phyloP scores from a whole-genome alignment of 2,888 invertebrate genomes.

The Hirtodrosophila trivittata region DNA sequence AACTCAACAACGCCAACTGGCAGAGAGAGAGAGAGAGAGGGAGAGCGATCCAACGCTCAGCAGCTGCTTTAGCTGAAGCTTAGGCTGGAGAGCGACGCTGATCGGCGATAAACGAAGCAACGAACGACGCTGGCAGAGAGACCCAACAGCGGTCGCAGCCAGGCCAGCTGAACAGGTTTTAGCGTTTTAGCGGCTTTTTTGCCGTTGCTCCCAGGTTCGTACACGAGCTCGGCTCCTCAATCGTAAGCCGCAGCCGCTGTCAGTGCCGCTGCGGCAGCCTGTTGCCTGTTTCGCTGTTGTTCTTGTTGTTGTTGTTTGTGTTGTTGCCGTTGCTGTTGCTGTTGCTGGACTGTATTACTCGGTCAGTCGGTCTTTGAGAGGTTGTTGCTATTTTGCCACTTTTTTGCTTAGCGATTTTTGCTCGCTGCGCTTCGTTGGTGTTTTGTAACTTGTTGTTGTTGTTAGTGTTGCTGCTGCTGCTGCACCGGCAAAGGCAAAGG shows the following conservation, averaged over 20 bases:
- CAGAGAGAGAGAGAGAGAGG: slow-evolving; percentile 8
- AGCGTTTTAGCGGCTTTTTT: slow-evolving; percentile 72
- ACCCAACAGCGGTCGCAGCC: slow-evolving; percentile 36
- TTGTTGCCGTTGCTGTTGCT: slow-evolving; percentile 35
- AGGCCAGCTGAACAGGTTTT: slow-evolving; percentile 68
- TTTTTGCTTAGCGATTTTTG: slow-evolving; percentile 61
- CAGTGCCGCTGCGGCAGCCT: slow-evolving; percentile 36
- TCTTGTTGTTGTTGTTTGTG: slow-evolving; percentile 39
- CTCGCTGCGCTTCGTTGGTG: slow-evolving; percentile 61
- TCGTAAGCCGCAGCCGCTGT: slow-evolving; percentile 42
- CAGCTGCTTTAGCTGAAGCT: slow-evolving; percentile 8
- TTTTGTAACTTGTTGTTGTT: slow-evolving; percentile 68
- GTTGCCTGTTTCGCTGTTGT: slow-evolving; percentile 44
- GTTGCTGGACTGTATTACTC: slow-evolving; percentile 84
- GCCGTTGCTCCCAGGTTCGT: slow-evolving; percentile 68
- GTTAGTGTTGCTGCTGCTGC: slow-evolving; percentile 41
- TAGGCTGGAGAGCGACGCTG: slow-evolving; percentile 20
- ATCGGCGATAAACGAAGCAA: slow-evolving; percentile 71
- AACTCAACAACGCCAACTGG: slow-evolving; percentile 58
- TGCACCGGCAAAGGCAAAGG: slow-evolving; percentile 58
- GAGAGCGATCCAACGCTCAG: slow-evolving; percentile 16
- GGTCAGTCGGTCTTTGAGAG: slow-evolving; percentile 85
- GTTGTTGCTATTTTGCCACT: slow-evolving; percentile 83
- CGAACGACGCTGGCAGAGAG: slow-evolving; percentile 75
- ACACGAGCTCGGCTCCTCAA: slow-evolving; percentile 45